Base-by-base conservation (phyloP, 2,113 vertebrate species). In the Aspiorhynchus laticeps region DNA sequence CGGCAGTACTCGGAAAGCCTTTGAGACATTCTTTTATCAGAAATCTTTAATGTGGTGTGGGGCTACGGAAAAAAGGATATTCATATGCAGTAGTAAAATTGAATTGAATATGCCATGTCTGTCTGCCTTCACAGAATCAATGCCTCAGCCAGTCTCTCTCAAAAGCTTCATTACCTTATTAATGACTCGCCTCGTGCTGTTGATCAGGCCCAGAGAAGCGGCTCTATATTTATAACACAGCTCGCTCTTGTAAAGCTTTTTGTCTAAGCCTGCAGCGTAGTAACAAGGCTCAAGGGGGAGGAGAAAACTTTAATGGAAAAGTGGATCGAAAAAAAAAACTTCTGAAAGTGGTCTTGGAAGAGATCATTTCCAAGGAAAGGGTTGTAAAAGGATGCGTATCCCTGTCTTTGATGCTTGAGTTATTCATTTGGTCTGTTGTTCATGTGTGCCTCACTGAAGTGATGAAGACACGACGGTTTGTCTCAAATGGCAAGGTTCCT, bases 121-220 rank as follows among this genome's bases (percentile, higher is more conserved):
- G 80, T 86, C 53, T 73, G 78, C 67, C 33, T 87, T 85, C 91
- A 90, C 88, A 92, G 92, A 93, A 94, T 94, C 93, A 88, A 93
- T 94, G 53, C 24, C 19, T 48, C 86, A 80, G 80, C 81, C 90
- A 90, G 85, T 92, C 87, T 85, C 63, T 83, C 51, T 84, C 67
- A 84, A 74, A 75, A 84, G 83, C 83, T 84, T 84, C 83, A 84
- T 84, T 84, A 84, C 83, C 48, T 41, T 84, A 74, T 84, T 84
- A 84, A 84, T 84, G 67, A 84, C 67, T 84, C 48, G 46, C 65
- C 69, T 84, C 15, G 33, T 84, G 24, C 48, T 74, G 83, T 84
- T 84, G 67, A 84, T 84, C 83, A 84, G 69, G 51, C 31, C 69
- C 41, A 31, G 33, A 84, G 33, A 38, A 84, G 48, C 24, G 7